Conservation (phyloP, 2,113 vertebrate genomes). For the Pseudorasbora parva region DNA sequence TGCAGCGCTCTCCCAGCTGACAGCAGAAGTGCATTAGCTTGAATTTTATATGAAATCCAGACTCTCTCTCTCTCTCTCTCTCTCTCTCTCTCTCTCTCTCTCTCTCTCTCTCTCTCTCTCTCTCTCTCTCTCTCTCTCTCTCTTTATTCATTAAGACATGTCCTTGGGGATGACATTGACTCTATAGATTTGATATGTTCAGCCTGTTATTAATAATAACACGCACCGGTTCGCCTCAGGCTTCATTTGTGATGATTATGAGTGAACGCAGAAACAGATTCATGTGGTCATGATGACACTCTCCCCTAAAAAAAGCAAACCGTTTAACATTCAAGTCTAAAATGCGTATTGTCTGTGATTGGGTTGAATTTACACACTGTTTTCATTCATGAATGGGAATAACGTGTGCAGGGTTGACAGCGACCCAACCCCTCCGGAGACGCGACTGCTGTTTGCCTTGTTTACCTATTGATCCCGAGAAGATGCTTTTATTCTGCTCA, state of each 20-base stretch:
- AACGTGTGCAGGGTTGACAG: conserved; percentile 11
- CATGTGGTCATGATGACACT: not conserved
- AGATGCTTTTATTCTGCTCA: conserved; percentile 23
- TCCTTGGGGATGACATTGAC: conserved; percentile 74
- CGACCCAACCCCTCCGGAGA: conserved; percentile 35
- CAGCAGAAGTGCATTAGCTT: conserved; percentile 37
- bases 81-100: not conserved
- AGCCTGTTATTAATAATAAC: conserved; percentile 14
- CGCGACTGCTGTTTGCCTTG: conserved; percentile 52
- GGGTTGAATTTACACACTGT: not conserved
- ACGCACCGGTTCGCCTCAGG: conserved; percentile 18
- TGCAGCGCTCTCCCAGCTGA: conserved; percentile 19
- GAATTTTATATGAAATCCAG: conserved; percentile 40
- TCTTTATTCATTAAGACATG: conserved; percentile 64
- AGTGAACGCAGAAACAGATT: not conserved
- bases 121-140: conserved; percentile 1
- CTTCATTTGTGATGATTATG: not conserved
- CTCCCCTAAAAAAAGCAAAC: not conserved
- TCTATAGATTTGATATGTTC: conserved; percentile 54
- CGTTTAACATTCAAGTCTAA: not conserved
- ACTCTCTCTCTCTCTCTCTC: conserved; percentile 38
- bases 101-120: not conserved
- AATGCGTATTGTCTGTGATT: not conserved
- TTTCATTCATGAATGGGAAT: conserved; percentile 20
- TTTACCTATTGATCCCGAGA: conserved; percentile 46